Conservation (phyloP, 92 coral and sea anemone species). For the Epizoanthus ramosus region DNA sequence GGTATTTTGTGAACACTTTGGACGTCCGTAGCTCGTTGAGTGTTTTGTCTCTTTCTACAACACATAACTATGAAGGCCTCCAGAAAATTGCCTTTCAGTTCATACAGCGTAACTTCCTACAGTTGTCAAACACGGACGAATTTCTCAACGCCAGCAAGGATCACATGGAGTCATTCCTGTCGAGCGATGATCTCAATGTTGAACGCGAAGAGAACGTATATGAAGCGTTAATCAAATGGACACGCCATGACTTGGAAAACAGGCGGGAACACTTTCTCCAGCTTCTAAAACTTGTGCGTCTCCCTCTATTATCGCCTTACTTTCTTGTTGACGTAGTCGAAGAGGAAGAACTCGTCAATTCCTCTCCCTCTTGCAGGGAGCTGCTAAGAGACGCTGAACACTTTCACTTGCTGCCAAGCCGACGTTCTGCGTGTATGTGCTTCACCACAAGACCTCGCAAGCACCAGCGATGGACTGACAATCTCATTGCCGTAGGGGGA, state of each 20-base stretch:
- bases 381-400: slow-evolving; percentile 15
- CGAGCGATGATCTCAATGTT: slow-evolving; percentile 30
- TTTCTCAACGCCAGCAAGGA: slow-evolving; percentile 20
- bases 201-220: slow-evolving; percentile 19
- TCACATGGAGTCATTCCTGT: background rate
- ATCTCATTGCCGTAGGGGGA: slow-evolving; percentile 25
- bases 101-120: slow-evolving; percentile 10
- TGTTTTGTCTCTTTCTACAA: slow-evolving; percentile 27
- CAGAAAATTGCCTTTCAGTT: slow-evolving; percentile 17
- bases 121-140: slow-evolving; percentile 7
- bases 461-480: slow-evolving; percentile 27
- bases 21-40: slow-evolving; percentile 21
- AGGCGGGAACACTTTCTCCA: slow-evolving; percentile 15
- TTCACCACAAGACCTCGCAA: slow-evolving; percentile 16
- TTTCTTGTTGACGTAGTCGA: slow-evolving; percentile 42
- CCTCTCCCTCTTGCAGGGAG: slow-evolving; percentile 17
- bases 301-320: slow-evolving; percentile 30
- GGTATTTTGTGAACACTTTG: slow-evolving; percentile 26
- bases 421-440: slow-evolving; percentile 13
- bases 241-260: slow-evolving; percentile 12
- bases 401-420: slow-evolving; percentile 23
- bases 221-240: slow-evolving; percentile 28
- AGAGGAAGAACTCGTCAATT: slow-evolving; percentile 6
- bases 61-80: slow-evolving; percentile 29
- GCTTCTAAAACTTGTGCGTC: slow-evolving; percentile 16